These are phyloP conservation scores for Hylaea fasciaria DNA, from an alignment of 2,888 invertebrate species.

Conservation along the genomic window DNA sequence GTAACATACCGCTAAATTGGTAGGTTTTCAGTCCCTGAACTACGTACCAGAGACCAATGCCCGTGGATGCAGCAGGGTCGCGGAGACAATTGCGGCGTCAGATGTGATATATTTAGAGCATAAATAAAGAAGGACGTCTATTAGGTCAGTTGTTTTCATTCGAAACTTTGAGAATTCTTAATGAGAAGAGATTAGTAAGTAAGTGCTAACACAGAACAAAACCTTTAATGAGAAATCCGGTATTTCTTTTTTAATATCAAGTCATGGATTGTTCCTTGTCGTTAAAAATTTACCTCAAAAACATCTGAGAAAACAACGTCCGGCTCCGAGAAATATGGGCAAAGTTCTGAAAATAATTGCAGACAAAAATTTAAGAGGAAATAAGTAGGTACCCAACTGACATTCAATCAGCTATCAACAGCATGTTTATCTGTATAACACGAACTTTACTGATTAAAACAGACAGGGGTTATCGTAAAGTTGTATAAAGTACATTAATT, in stretches of 20 bases:
- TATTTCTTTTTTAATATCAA: too few species aligned
- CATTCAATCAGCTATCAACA: neutral
- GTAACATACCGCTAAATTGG: neutral
- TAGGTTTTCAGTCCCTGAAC: neutral
- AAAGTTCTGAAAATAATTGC: too few species aligned
- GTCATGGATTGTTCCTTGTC: too few species aligned
- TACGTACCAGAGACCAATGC: conserved; percentile 22
- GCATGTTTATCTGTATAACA: neutral
- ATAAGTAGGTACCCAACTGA: neutral
- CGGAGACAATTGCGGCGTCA: conserved; percentile 78
- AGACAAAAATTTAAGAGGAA: too few species aligned
- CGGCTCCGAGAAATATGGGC: too few species aligned
- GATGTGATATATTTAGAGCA: conserved; percentile 80
- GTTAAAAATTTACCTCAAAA: too few species aligned
- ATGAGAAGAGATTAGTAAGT: neutral
- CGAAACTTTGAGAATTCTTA: conserved; percentile 41
- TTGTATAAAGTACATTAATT: too few species aligned
- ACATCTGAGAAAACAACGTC: too few species aligned
- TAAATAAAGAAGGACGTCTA: conserved; percentile 72
- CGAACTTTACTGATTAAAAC: neutral
- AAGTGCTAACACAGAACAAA: too few species aligned
- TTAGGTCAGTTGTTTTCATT: conserved; percentile 78
- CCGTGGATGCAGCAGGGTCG: conserved; percentile 36
- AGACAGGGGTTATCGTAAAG: neutral
- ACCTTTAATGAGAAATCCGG: too few species aligned